Evolutionary conservation across 2,797 vertebrate genomes (phyloP).

Genomic region (Scyliorhinus canicula): DNA sequence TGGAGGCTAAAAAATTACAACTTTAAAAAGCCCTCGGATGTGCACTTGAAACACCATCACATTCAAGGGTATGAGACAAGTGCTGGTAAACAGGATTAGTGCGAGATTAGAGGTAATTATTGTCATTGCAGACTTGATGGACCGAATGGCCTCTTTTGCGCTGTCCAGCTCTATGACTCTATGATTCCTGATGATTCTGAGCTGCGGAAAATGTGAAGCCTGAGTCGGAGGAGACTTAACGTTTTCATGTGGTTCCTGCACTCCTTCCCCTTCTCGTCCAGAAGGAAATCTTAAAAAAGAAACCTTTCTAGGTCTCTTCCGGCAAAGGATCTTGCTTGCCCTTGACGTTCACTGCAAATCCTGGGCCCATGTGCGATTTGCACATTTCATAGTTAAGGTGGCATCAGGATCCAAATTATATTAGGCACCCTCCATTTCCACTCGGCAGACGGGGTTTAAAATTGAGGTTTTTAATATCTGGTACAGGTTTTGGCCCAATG

Average conservation of each 20-base stretch:
- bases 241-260: neutral
- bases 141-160: too few species aligned
- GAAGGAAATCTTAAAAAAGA: neutral
- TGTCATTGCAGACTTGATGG: too few species aligned
- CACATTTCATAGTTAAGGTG: neutral
- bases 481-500: neutral
- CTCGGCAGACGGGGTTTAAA: neutral
- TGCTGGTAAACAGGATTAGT: too few species aligned
- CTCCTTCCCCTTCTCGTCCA: neutral
- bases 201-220: neutral
- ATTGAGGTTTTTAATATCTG: neutral
- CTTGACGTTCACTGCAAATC: neutral
- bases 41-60: too few species aligned
- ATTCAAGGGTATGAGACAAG: too few species aligned
- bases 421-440: neutral
- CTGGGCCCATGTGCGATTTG: neutral
- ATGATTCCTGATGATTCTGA: neutral
- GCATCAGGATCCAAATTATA: neutral
- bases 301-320: neutral
- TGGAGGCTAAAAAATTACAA: too few species aligned
- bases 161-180: too few species aligned
- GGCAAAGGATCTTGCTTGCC: neutral
- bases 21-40: too few species aligned
- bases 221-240: neutral
- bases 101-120: too few species aligned